These are phyloP conservation scores for Limenitis camilla DNA, from an alignment of 2,888 invertebrate species.

Conservation along the genomic window DNA sequence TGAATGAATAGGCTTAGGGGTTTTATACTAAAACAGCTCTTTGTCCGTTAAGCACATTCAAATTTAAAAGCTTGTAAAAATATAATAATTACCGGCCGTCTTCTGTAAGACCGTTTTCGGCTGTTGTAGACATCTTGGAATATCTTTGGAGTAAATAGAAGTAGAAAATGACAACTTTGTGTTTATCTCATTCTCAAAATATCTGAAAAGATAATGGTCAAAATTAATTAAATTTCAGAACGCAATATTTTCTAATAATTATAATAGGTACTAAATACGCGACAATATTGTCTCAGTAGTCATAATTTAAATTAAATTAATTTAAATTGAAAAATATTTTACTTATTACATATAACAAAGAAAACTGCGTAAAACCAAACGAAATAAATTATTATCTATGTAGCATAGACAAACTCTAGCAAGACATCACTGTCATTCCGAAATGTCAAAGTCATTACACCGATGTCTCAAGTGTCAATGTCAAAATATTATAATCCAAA, in stretches of 20 bases:
- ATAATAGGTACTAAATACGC: not conserved
- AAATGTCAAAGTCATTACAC: not conserved
- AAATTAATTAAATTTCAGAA: not conserved
- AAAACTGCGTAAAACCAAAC: not conserved
- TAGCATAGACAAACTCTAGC: no score
- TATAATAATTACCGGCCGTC: conserved; percentile 46
- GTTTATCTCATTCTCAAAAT: conserved; percentile 42
- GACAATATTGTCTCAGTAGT: no score
- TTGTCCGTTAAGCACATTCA: not conserved
- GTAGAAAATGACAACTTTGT: conserved; percentile 9
- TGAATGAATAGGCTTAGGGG: no score
- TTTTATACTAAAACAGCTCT: not conserved
- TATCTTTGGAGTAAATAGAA: conserved; percentile 11
- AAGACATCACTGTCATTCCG: no score
- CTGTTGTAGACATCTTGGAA: conserved; percentile 50
- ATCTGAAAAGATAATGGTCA: conserved; percentile 38
- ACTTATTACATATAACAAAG: no score
- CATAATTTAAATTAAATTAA: no score
- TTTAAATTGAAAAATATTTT: no score
- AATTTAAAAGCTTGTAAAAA: not conserved
- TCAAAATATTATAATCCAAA: not conserved
- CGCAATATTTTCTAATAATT: not conserved
- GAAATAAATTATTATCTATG: not conserved
- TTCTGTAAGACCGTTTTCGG: conserved; percentile 56
- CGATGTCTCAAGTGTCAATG: not conserved